Conservation (phyloP, 1,140 invertebrate genomes). For the Papilio dardanus region DNA sequence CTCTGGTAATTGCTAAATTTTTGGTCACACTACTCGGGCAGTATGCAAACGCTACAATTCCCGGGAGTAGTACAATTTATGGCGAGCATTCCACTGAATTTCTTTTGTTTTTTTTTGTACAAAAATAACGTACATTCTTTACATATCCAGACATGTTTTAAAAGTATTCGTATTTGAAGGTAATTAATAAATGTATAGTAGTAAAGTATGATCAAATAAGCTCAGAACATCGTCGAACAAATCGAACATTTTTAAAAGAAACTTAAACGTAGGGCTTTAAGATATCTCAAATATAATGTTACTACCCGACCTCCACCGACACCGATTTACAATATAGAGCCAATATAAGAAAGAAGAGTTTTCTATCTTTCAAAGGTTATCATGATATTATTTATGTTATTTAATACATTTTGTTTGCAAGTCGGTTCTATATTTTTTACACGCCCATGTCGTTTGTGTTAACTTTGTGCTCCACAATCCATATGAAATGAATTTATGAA, state of each 20-base stretch:
- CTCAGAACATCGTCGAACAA: background rate
- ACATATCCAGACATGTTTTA: slow-evolving; percentile 53
- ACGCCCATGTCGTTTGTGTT: background rate
- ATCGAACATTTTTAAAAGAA: background rate
- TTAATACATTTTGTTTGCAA: no score
- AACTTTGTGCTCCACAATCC: background rate
- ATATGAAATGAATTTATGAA: no score
- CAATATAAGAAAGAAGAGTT: no score
- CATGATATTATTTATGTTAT: no score
- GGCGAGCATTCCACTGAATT: slow-evolving; percentile 69
- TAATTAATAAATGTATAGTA: background rate
- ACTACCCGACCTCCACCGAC: no score
- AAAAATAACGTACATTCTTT: slow-evolving; percentile 56
- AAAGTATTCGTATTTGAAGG: slow-evolving; percentile 49
- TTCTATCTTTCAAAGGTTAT: no score
- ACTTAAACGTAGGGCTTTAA: no score
- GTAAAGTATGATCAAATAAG: background rate
- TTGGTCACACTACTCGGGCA: slow-evolving; percentile 56
- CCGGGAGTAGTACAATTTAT: slow-evolving; percentile 75
- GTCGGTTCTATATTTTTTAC: no score
- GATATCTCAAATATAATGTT: no score
- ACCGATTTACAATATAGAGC: no score
- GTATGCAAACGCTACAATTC: slow-evolving; percentile 72
- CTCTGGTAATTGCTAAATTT: slow-evolving; percentile 9
- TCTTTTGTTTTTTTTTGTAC: slow-evolving; percentile 71